phyloP scores from a whole-genome alignment of 2,888 invertebrate species.

The Tachina lurida region DNA sequence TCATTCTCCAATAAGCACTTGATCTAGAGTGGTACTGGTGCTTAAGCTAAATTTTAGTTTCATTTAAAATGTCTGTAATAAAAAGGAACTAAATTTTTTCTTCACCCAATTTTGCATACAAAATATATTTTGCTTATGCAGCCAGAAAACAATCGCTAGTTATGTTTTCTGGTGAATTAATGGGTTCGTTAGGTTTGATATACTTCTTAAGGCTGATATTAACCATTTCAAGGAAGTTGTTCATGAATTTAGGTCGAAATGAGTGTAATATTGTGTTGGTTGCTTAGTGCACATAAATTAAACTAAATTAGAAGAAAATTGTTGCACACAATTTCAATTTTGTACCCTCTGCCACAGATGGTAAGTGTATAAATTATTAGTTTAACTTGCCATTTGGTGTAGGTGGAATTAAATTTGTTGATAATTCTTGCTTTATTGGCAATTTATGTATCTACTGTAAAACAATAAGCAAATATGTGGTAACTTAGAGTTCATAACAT shows the following conservation, averaged over 20 bases:
- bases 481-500: no score
- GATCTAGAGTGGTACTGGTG: no score
- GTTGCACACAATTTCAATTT: conserved; percentile 24
- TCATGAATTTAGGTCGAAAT: not conserved
- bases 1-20: no score
- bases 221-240: conserved; percentile 33
- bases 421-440: no score
- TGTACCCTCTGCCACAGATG: not conserved
- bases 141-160: conserved; percentile 4
- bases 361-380: not conserved
- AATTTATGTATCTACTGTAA: no score
- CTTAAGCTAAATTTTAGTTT: not conserved
- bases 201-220: not conserved
- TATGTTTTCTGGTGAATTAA: conserved; percentile 9
- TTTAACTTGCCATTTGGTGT: no score
- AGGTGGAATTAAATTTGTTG: no score
- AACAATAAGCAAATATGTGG: no score
- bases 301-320: conserved; percentile 11
- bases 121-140: not conserved
- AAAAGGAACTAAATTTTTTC: not conserved
- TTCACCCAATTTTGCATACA: conserved; percentile 2
- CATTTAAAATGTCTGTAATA: no score
- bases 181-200: conserved; percentile 12
- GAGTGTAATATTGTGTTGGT: not conserved
- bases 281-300: conserved; percentile 18